Percentiles rank a stretch among this genome's conserved stretches.
Conservation (phyloP, 1,140 invertebrate species). For the Thaumetopoea pityocampa region DNA sequence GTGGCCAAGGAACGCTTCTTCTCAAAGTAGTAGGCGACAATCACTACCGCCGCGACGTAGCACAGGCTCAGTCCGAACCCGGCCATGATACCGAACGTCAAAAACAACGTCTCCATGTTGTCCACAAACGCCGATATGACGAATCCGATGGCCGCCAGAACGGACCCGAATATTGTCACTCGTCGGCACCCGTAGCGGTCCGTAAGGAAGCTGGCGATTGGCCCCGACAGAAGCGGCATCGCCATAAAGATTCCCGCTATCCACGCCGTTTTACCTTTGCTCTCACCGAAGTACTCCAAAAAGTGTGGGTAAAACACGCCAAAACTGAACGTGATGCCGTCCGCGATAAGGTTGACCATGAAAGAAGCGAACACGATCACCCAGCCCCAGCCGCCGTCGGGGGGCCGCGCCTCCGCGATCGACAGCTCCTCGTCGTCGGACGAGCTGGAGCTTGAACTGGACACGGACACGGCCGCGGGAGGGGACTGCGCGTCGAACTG, state of each 20-base stretch:
- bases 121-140: conserved; percentile 86
- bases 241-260: conserved; percentile 93
- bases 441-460: conserved; percentile 69
- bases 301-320: conserved; percentile 90
- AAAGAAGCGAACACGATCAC: conserved; percentile 91
- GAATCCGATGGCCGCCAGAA: conserved; percentile 88
- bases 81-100: conserved; percentile 91
- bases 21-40: conserved; percentile 98
- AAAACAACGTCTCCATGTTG: conserved; percentile 86
- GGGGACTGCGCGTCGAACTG: conserved; percentile 76
- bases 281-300: conserved; percentile 85
- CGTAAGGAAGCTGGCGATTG: conserved; percentile 91
- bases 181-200: conserved; percentile 90
- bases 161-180: conserved; percentile 87
- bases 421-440: conserved; percentile 79
- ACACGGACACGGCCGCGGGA: conserved; percentile 64
- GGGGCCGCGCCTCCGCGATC: conserved; percentile 80
- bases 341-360: conserved; percentile 93
- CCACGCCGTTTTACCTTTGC: conserved; percentile 92
- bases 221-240: conserved; percentile 92
- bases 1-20: conserved; percentile 93
- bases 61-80: conserved; percentile 92
- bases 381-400: conserved; percentile 88
- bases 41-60: conserved; percentile 93
- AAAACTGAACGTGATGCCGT: conserved; percentile 92